Percentiles rank a stretch among this genome's conserved stretches.
Conservation (phyloP, 2,797 vertebrate species). For the Molothrus ater region DNA sequence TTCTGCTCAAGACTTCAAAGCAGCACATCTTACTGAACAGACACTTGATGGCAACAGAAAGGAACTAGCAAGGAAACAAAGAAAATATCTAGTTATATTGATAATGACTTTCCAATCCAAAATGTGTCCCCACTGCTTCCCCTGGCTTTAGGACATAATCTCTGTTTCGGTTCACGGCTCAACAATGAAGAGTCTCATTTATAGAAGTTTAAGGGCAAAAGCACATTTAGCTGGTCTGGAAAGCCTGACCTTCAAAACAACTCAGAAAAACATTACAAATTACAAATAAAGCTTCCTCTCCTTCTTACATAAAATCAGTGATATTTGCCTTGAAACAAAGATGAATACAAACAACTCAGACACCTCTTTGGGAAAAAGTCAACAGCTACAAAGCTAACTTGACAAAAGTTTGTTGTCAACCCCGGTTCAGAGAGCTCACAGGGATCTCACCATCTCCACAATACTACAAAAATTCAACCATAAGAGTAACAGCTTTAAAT, state of each 20-base stretch:
- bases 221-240: neutral
- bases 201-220: neutral
- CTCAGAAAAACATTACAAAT: neutral
- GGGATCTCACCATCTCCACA: neutral
- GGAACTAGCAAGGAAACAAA: neutral
- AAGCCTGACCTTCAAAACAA: neutral
- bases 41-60: neutral
- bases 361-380: neutral
- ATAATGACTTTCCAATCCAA: neutral
- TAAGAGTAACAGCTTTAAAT: neutral
- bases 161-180: neutral
- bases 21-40: neutral
- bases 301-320: neutral
- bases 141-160: neutral
- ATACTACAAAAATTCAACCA: neutral
- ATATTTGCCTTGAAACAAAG: neutral
- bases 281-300: neutral
- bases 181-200: neutral
- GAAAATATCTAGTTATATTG: neutral
- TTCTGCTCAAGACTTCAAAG: neutral
- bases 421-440: neutral
- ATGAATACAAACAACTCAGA: neutral
- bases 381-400: neutral
- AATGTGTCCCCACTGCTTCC: neutral
- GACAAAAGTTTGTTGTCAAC: neutral